These are phyloP conservation scores for Synergus itoensis DNA, from an alignment of 2,888 invertebrate genomes.

Conservation along the genomic window DNA sequence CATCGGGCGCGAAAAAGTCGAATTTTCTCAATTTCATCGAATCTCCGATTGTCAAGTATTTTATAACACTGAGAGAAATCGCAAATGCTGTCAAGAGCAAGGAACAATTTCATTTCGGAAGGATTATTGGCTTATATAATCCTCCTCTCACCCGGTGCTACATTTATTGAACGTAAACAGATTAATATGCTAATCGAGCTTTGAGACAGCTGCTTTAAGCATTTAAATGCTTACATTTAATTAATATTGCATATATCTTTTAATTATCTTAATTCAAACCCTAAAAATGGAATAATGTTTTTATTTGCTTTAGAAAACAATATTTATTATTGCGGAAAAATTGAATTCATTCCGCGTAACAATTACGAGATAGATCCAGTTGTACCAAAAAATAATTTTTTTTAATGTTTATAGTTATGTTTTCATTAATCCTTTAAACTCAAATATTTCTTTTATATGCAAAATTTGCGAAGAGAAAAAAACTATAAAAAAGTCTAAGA, in stretches of 20 bases:
- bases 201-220: conserved; percentile 9
- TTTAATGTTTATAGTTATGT: not conserved
- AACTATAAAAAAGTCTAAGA: conserved; percentile 56
- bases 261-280: not conserved
- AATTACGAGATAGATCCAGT: too few relatives aligned
- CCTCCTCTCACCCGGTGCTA: conserved; percentile 8
- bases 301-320: too few relatives aligned
- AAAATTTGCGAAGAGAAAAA: conserved; percentile 52
- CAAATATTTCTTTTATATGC: not conserved
- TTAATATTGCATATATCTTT: not conserved
- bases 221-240: not conserved
- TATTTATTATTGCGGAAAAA: too few relatives aligned
- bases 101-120: conserved; percentile 17
- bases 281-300: too few relatives aligned
- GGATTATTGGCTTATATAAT: conserved; percentile 33
- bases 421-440: not conserved
- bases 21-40: conserved; percentile 74
- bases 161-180: conserved; percentile 37
- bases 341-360: too few relatives aligned
- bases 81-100: not conserved
- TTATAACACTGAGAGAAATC: conserved; percentile 42
- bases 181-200: conserved; percentile 31
- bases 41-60: conserved; percentile 70
- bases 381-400: too few relatives aligned
- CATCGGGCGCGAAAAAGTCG: conserved; percentile 60